phyloP scores from a whole-genome alignment of 37 sponge, comb jelly and placozoan species.

The Ephydatia muelleri region DNA sequence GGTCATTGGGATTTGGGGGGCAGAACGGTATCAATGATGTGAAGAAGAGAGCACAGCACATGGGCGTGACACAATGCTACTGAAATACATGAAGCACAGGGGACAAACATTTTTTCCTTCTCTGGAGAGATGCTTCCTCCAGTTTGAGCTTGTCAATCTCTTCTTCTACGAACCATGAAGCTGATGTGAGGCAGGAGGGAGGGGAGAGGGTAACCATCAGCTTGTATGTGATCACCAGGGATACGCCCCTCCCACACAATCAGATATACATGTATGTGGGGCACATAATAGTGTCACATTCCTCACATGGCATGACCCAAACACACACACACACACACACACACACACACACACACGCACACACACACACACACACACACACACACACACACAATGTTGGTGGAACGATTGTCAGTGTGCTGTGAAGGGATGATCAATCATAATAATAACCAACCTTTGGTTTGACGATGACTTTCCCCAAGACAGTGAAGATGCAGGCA shows the following conservation, averaged over 20 bases:
- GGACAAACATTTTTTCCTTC: conserved; percentile 11
- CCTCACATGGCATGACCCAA: too few relatives aligned
- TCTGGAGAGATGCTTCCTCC: conserved; percentile 34
- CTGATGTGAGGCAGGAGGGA: background rate
- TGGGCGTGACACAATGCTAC: background rate
- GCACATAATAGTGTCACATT: too few relatives aligned
- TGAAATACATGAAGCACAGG: background rate
- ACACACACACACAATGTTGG: background rate
- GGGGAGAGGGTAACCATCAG: too few relatives aligned
- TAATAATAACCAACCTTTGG: conserved; percentile 77
- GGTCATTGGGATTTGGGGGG: background rate
- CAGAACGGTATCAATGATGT: background rate
- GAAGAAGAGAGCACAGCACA: background rate
- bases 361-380: conserved; percentile 23
- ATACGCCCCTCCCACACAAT: too few relatives aligned
- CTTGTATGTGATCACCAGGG: too few relatives aligned
- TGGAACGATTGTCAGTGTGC: too few relatives aligned
- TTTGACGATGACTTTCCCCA: conserved; percentile 72
- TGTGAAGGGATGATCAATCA: too few relatives aligned
- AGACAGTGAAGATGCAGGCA: conserved; percentile 74
- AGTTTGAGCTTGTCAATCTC: conserved; percentile 37
- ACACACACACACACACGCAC: too few relatives aligned
- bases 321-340: too few relatives aligned
- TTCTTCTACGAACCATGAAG: conserved; percentile 38
- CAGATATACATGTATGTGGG: too few relatives aligned